phyloP scores from a whole-genome alignment of 2,113 vertebrate genomes.

The Mastomys coucha region DNA sequence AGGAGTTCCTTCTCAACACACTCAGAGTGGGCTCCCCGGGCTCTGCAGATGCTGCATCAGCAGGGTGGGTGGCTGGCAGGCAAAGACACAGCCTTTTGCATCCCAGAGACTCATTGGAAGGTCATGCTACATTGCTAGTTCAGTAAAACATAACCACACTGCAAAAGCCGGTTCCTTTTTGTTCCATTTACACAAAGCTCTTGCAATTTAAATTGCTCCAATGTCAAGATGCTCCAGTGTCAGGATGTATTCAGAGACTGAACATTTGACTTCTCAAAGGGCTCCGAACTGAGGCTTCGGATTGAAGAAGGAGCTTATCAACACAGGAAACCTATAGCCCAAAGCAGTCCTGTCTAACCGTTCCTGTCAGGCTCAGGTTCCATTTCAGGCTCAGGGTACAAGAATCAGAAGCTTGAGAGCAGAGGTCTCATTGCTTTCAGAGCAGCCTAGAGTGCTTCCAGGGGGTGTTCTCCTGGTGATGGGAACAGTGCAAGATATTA shows the following conservation, averaged over 20 bases:
- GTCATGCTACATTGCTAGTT: conserved; percentile 71
- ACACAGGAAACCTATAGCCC: not conserved
- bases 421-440: not conserved
- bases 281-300: not conserved
- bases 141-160: conserved; percentile 70
- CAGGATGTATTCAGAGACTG: not conserved
- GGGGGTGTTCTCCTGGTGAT: not conserved
- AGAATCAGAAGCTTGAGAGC: not conserved
- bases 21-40: conserved; percentile 47
- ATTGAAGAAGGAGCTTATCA: not conserved
- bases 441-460: not conserved
- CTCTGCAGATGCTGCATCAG: conserved; percentile 66
- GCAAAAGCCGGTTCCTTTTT: conserved; percentile 16
- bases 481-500: no score
- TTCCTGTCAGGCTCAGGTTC: not conserved
- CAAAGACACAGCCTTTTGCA: not conserved
- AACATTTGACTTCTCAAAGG: not conserved
- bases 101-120: conserved; percentile 54
- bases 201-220: conserved; percentile 12
- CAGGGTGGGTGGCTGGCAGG: not conserved
- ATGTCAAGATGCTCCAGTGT: not conserved
- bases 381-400: not conserved
- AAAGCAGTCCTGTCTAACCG: not conserved
- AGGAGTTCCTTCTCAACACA: conserved; percentile 12
- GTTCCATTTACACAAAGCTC: conserved; percentile 19